Base-by-base conservation (phyloP, 2,113 vertebrate genomes). In the Ifrita kowaldi region DNA sequence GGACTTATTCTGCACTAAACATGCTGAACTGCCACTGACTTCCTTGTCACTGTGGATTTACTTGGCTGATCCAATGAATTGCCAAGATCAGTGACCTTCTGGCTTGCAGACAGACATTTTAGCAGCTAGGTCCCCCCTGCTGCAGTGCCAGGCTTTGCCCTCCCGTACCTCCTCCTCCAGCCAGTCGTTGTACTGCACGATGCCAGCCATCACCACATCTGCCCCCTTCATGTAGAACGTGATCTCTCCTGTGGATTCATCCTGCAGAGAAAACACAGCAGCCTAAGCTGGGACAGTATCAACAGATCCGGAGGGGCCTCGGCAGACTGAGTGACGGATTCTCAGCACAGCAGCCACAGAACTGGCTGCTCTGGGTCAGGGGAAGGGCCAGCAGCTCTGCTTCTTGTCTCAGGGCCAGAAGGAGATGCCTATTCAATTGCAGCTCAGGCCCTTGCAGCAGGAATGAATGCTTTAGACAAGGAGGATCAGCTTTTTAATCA, bases 141-240 rank as follows among this genome's bases (percentile, higher is more conserved):
- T 35, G 53, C 26, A 18, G 0, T 3, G 47, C 77, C 22, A 64
- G 50, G 60, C 46, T 52, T 24, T 50, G 44, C 18, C 22, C 7
- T 47, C 5, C 32, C 9, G 0, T 69, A 99, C 99, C 99, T 99
- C 99, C 83, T 99, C 99, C 82, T 99, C 99, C 93, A 99, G 98
- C 99, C 99, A 99, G 96, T 99, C 99, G 0, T 99, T 99, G 92
- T 99, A 99, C 94, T 99, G 99, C 87, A 99, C 99, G 3, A 99
- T 99, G 59, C 99, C 99, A 1, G 99, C 98, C 99, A 99, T 99
- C 94, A 99, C 99, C 26, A 99, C 99, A 3, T 99, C 99, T 0
- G 99, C 99, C 10, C 99, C 99, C 90, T 99, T 99, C 99, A 99
- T 99, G 96, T 99, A 99, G 96, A 99, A 99, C 0, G 99, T 99